Base-by-base conservation (phyloP, 1,140 invertebrate species). In the Phymastichus coffea region DNA sequence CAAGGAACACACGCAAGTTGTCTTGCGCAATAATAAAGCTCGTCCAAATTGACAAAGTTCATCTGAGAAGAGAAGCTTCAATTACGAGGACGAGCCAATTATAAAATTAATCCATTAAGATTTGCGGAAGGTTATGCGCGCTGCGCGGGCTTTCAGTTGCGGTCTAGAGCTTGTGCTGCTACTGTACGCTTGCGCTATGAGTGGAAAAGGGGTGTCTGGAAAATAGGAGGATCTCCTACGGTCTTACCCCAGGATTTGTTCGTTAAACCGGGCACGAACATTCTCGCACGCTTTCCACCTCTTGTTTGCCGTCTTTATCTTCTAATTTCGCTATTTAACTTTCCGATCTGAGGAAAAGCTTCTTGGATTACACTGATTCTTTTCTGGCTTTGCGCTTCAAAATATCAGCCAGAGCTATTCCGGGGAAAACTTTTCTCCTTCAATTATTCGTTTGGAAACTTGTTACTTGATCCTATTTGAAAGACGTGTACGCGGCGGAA, bases 181-280 rank as follows among this genome's bases (percentile, higher is more conserved):
- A 63, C 59, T 61, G 23, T n/a, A 47, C n/a, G 43, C 37, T 41
- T 55, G 46, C 33, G 43, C 37, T 37, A 40, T 46, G 66, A 58
- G 56, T 37, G 57, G 65, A 66, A 71, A 68, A 68, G 66, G 68
- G 67, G 43, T 49, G 66, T 60, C 60, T 38, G 57, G 66, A 66
- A 71, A 69, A 67, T 67, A 68, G 67, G 66, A 68, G 68, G 66
- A 72, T 71, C 61, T 57, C 54, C 53, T 14, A 22, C 52, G 55
- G 63, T 67, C 68, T 75, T 71, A 73, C 66, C 62, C 66, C 57
- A 70, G 71, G 46, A 72, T 75, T 75, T 69, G 41, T 61, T 65
- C 47, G 58, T 57, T 72, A 74, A 73, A 70, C 69, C 65, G 65
- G 49, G 17, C 19, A 7, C 4, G 28, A 68, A 63, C 64, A 47